Base-by-base conservation (phyloP, 2,797 vertebrate species). In the Siniperca obscura region DNA sequence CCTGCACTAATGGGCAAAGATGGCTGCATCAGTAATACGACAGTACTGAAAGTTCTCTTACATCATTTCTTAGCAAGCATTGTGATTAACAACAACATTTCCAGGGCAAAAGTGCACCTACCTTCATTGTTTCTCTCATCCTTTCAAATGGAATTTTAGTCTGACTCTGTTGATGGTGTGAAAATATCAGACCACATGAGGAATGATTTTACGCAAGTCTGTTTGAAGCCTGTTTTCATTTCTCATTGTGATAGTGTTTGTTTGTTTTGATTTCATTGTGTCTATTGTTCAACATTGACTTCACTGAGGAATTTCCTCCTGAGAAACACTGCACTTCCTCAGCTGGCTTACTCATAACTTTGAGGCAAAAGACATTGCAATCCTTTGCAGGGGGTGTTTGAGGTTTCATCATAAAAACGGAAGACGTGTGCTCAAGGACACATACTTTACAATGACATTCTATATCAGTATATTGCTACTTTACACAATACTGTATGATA, bases 391-490 rank as follows among this genome's bases (percentile, higher is more conserved):
- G 16, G 46, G 22, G 25, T 38, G 30, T 64, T 73, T 66, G 21
- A 40, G 30, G 44, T 69, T 27, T 71, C 50, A 78, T 75, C 36
- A 77, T n/a, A 56, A 72, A 3, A 44, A 78, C 14, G 3, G 25
- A 22, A 69, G 53, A 44, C 11, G 19, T 71, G 57, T 48, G 3
- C 34, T 79, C 53, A 80, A 85, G 34, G 53, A 48, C 50, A 40
- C 50, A 16, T 13, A 2, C 6, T 13, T 30, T 68, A 19, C 5
- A 1, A 36, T 62, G 71, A 36, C n/a, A 55, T 64, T 65, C 3
- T 34, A 0, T 61, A 27, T 57, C 44, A 1, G 21, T 56, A 52
- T 14, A 50, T 50, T 68, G n/a, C 50, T 62, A 3, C 0, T 50
- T 4, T 14, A 17, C 5, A 1, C 42, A 19, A 48, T 17, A 22